phyloP scores from a whole-genome alignment of 2,797 vertebrate species.

The Chrosomus eos region DNA sequence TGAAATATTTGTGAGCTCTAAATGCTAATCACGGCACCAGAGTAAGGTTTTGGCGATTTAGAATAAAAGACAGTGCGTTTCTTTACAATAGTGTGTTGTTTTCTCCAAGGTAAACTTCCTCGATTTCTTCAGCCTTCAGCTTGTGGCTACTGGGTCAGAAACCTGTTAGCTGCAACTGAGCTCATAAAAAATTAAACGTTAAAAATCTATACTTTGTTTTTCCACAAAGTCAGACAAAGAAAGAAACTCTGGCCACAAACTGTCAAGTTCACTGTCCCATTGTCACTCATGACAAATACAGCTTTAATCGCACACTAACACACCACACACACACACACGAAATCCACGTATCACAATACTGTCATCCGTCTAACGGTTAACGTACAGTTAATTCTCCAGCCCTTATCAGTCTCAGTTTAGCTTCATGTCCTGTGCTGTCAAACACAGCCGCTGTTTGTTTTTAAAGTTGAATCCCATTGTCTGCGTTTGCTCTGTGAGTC shows the following conservation, averaged over 20 bases:
- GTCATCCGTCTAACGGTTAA: slow-evolving; percentile 1
- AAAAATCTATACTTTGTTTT: slow-evolving; percentile 17
- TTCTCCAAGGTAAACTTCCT: background rate
- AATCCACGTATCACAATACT: slow-evolving; percentile 32
- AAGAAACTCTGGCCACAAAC: slow-evolving; percentile 22
- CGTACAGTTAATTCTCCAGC: slow-evolving; percentile 15
- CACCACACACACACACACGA: slow-evolving; percentile 15
- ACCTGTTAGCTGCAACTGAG: background rate
- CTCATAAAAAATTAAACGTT: slow-evolving; percentile 11
- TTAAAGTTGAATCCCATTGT: slow-evolving; percentile 32
- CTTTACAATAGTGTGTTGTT: background rate
- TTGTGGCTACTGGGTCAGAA: background rate
- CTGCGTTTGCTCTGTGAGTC: slow-evolving; percentile 24
- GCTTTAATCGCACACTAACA: slow-evolving; percentile 34
- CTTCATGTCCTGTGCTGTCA: slow-evolving; percentile 35
- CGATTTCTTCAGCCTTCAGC: background rate
- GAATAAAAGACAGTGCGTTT: background rate
- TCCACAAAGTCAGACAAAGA: slow-evolving; percentile 18
- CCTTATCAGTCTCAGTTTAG: slow-evolving; percentile 34
- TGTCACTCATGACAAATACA: slow-evolving; percentile 32
- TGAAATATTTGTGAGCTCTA: background rate
- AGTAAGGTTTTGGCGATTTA: background rate
- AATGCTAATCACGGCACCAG: background rate
- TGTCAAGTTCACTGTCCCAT: slow-evolving; percentile 8
- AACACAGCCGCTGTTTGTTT: slow-evolving; percentile 20